Base-by-base conservation (phyloP, 2,113 vertebrate species). In the Calypte anna region DNA sequence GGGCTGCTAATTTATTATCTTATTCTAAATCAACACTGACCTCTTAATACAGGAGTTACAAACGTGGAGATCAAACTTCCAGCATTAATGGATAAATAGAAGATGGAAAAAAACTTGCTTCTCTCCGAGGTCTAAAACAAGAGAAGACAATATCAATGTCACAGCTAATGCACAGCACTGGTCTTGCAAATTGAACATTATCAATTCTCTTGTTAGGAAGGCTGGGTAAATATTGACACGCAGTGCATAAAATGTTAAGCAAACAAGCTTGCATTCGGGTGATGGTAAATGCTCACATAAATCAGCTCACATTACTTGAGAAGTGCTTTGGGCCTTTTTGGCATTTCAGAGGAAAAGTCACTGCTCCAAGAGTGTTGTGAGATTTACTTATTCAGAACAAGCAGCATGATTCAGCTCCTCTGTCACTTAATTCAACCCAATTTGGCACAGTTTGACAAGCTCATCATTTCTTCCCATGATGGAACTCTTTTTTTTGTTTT, bases 41-140 rank as follows among this genome's bases (percentile, higher is more conserved):
- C 98, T 99, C 99, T 98, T 79, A 99, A 97, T 55, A 99, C 98
- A 55, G 99, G 99, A 62, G 99, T 99, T 90, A 99, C 97, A 94
- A 99, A 95, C 14, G 98, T 99, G 6, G 99, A 99, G 97, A 99
- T 94, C 96, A 99, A 97, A 90, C 99, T 99, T 78, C 99, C 99
- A 76, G 98, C 98, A 68, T 99, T 99, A 97, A 99, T 99, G 28
- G 99, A 98, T 97, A 99, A 98, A 97, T 99, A 99, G 98, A 99
- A 99, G 92, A 99, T 98, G 69, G 99, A 99, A 98, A 99, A 99
- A 97, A 99, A 99, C 90, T 98, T 99, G 95, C 97, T 98, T 95
- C 99, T 98, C 94, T 99, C 98, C 4, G 97, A 96, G n/a, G 63
- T 92, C 99, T 99, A 97, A 93, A 98, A 97, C 54, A 93, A 96